A percentile compares a stretch with the other conserved stretches of the same genome.
These are phyloP conservation scores for Euborellia annulipes DNA, from an alignment of 1,140 invertebrate genomes.

Conservation along the genomic window DNA sequence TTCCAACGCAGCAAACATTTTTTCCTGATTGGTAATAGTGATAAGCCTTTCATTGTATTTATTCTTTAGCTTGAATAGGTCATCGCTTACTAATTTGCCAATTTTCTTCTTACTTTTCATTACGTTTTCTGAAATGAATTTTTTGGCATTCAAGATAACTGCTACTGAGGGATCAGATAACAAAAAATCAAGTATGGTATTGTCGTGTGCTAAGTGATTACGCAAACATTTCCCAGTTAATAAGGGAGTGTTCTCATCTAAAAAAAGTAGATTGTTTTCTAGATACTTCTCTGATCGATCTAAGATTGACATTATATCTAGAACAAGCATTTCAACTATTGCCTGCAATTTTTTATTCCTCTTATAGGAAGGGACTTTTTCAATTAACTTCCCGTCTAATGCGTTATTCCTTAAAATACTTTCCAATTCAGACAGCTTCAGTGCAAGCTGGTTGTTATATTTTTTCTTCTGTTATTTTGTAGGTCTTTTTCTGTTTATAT, in stretches of 20 bases:
- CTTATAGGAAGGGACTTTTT: no score
- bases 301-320: conserved; percentile 8
- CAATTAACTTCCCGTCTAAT: no score
- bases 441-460: no score
- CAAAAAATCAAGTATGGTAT: conserved; percentile 4
- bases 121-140: no score
- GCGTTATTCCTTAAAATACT: no score
- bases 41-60: neutral
- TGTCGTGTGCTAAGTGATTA: conserved; percentile 9
- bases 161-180: conserved; percentile 3
- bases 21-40: conserved; percentile 5
- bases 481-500: no score
- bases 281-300: neutral
- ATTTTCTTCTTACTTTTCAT: no score
- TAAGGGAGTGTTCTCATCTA: conserved; percentile 5
- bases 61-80: neutral
- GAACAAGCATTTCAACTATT: conserved; percentile 7
- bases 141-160: no score
- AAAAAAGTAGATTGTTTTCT: conserved; percentile 6
- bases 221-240: conserved; percentile 7
- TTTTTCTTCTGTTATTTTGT: no score
- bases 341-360: conserved; percentile 5
- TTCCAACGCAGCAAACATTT: conserved; percentile 6
- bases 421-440: no score
- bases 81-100: no score